phyloP scores from a whole-genome alignment of 2,113 vertebrate species.

The Sebastes fasciatus region DNA sequence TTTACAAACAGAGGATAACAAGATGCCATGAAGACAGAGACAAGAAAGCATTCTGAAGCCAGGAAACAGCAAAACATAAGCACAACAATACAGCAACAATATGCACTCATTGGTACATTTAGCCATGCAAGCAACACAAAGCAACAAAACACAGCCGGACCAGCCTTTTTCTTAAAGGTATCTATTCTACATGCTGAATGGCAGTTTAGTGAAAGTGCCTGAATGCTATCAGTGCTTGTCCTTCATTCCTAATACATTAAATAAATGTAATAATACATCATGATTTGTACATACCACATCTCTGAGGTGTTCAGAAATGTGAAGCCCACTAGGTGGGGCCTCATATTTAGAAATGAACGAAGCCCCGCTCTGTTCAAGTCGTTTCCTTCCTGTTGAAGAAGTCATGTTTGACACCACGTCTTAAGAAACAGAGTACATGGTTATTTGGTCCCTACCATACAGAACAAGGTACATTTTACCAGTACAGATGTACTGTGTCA shows the following conservation, averaged over 20 bases:
- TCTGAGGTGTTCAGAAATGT: neutral
- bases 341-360: slow-evolving; percentile 37
- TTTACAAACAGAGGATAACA: neutral
- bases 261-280: neutral
- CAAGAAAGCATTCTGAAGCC: neutral
- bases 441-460: neutral
- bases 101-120: neutral
- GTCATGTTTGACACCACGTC: neutral
- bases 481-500: neutral
- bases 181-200: neutral
- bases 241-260: neutral
- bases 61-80: neutral
- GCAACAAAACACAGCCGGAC: neutral
- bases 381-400: slow-evolving; percentile 6
- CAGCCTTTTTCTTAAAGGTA: neutral
- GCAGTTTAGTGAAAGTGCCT: too few species aligned
- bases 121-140: neutral
- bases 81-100: neutral
- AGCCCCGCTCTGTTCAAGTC: neutral
- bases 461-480: neutral
- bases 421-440: neutral
- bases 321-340: slow-evolving; percentile 61
- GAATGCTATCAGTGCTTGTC: too few species aligned
- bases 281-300: neutral
- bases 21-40: neutral